phyloP scores from a whole-genome alignment of 2,888 invertebrate genomes.

The Heliconius sara region DNA sequence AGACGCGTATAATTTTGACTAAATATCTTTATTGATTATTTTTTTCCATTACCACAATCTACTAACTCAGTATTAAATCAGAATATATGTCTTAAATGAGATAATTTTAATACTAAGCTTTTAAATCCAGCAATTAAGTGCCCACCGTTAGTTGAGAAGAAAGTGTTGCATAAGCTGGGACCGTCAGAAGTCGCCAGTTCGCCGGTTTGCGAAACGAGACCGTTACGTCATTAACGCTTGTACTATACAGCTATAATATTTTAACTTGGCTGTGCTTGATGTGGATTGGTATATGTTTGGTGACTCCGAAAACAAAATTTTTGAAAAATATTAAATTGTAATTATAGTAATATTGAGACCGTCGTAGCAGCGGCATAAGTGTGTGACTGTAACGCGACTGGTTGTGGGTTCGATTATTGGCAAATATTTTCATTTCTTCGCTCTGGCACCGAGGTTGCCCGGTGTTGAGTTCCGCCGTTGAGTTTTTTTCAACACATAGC shows the following conservation, averaged over 20 bases:
- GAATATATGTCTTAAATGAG: background rate
- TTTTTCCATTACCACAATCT: background rate
- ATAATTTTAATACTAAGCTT: background rate
- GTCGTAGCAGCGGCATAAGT: no score
- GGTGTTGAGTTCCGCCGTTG: background rate
- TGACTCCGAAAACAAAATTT: background rate
- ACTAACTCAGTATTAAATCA: background rate
- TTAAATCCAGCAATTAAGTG: slow-evolving; percentile 8
- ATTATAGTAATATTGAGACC: background rate
- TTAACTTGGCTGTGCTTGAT: slow-evolving; percentile 31
- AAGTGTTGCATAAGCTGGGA: slow-evolving; percentile 62
- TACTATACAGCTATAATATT: slow-evolving; percentile 30
- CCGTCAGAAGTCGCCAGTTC: slow-evolving; percentile 52
- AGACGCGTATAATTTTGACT: background rate
- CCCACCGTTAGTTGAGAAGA: slow-evolving; percentile 49
- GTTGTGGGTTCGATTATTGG: background rate
- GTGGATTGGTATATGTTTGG: slow-evolving; percentile 14
- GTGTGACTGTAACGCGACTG: background rate
- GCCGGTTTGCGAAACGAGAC: slow-evolving; percentile 62
- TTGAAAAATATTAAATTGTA: no score
- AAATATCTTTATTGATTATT: background rate
- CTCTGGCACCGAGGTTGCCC: background rate
- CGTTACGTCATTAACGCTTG: slow-evolving; percentile 57
- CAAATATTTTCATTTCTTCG: background rate
- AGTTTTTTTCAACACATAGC: no score